Percentiles rank a stretch among this genome's conserved stretches.
Conservation (phyloP, 2,888 invertebrate genomes). For the Lycophotia porphyrea region DNA sequence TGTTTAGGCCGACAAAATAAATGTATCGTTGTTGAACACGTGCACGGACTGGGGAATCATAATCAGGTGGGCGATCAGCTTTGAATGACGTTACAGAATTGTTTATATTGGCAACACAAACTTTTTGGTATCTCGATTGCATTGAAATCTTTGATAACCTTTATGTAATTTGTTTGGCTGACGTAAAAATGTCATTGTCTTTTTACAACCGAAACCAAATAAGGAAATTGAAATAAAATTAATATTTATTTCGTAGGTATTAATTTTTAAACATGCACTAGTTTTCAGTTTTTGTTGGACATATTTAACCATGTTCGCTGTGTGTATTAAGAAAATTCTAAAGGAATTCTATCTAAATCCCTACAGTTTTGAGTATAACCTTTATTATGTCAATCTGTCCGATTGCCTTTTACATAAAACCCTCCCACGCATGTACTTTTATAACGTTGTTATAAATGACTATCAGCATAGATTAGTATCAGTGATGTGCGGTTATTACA, state of each 20-base stretch:
- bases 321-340: not conserved
- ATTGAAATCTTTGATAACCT: slow-evolving; percentile 30
- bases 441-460: slow-evolving; percentile 30
- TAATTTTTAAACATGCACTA: too few species aligned
- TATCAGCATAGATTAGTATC: slow-evolving; percentile 45
- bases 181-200: slow-evolving; percentile 17
- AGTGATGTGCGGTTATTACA: slow-evolving; percentile 33
- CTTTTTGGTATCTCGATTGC: slow-evolving; percentile 59
- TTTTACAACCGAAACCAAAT: slow-evolving; percentile 10
- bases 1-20: slow-evolving; percentile 81
- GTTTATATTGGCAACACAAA: slow-evolving; percentile 72
- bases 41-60: slow-evolving; percentile 82
- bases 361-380: not conserved
- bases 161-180: slow-evolving; percentile 25
- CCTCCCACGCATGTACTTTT: not conserved
- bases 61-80: slow-evolving; percentile 84
- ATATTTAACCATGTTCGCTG: not conserved
- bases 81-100: slow-evolving; percentile 73
- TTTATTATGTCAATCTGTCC: not conserved
- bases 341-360: not conserved
- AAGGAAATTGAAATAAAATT: slow-evolving; percentile 9
- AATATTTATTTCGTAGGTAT: slow-evolving; percentile 4
- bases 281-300: too few species aligned
- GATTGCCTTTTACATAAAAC: not conserved
- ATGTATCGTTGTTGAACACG: slow-evolving; percentile 85